Evolutionary conservation across 2,888 invertebrate species (phyloP), one percentile per base, ranked within the genome.

Genomic region (Eupelmus urozonus): DNA sequence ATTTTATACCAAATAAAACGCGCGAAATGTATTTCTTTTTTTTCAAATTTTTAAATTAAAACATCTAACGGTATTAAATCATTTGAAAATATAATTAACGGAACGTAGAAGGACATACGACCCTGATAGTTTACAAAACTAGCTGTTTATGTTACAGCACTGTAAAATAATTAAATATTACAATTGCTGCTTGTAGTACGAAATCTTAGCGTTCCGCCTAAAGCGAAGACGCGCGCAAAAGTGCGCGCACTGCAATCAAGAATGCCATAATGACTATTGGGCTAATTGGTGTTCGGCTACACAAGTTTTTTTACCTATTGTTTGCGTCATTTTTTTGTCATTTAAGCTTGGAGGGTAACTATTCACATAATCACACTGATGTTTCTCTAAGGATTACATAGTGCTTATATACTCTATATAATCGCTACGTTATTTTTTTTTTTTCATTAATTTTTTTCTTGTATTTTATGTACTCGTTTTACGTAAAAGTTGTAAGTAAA

Each of bases 321-420:
- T 49, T 72, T 40, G 27, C 23, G n/a, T 57, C 2, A 25, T 63
- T 70, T 73, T 18, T 59, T 23, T 53, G 20, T 59, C 49, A 25
- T 65, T 34, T 49, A 71, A 76, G 76, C 74, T 69, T 74, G 65
- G 51, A 78, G 78, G 82, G 84, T 78, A 78, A 78, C 84, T 88
- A 88, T 88, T 88, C 88, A 87, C 88, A 87, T 86, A 86, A 87
- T 88, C 87, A 88, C 88, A 89, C 85, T 85, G 84, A 88, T 88
- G 84, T 80, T 82, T 85, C 83, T 84, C 88, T 88, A 88, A 85
- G 82, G 85, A 84, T 86, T 88, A 87, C 81, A 85, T 84, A 82
- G 65, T 70, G 70, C 65, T 53, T 76, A 69, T 53, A 84, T 85
- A 82, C 77, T 85, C 83, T 84, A 84, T 80, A 81, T 74, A 78